Evolutionary conservation across 2,797 vertebrate genomes (phyloP).

Genomic region (Valencia hispanica): DNA sequence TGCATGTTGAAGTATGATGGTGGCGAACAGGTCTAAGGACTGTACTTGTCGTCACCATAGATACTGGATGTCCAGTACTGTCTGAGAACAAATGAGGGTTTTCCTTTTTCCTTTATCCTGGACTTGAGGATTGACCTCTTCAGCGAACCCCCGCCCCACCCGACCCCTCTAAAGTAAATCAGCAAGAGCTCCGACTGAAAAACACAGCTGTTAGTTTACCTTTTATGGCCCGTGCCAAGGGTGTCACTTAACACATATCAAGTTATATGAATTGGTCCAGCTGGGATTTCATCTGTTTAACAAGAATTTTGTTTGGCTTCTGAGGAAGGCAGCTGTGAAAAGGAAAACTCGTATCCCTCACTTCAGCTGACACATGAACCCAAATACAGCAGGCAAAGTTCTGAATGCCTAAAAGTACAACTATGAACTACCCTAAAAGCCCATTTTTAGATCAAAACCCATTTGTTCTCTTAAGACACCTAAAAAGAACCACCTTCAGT

Average conservation of each 20-base stretch:
- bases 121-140: constrained; percentile 30
- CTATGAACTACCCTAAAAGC: not conserved
- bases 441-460: not conserved
- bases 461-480: not conserved
- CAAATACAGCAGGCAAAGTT: not conserved
- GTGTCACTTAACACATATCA: constrained; percentile 39
- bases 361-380: not conserved
- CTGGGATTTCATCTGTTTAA: constrained; percentile 30
- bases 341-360: not conserved
- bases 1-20: constrained; percentile 1
- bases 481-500: not conserved
- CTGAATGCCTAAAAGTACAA: not conserved
- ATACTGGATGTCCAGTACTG: not conserved
- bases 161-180: constrained; percentile 44
- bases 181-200: constrained; percentile 9
- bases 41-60: not conserved
- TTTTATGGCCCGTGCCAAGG: constrained; percentile 46
- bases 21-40: not conserved
- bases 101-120: constrained; percentile 16
- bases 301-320: constrained; percentile 34
- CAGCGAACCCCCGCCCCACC: not conserved
- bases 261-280: constrained; percentile 15
- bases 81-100: constrained; percentile 9
- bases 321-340: constrained; percentile 11
- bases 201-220: constrained; percentile 40